Percentiles rank a stretch among this genome's conserved stretches.
These are phyloP conservation scores for Drosophila nigricruria DNA, from an alignment of 2,888 invertebrate genomes.

Conservation along the genomic window DNA sequence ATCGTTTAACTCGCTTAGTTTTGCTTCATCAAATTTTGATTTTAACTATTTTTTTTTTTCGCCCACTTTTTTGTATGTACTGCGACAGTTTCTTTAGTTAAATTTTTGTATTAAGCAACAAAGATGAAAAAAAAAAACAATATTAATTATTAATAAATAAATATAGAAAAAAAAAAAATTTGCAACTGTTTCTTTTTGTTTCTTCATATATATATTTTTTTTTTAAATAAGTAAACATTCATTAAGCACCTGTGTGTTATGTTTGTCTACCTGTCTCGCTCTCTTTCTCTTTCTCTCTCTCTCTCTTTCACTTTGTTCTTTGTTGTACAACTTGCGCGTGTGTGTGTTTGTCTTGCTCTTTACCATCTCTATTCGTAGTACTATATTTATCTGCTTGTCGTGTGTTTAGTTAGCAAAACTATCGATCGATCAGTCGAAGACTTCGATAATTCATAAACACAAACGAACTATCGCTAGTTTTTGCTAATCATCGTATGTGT, in stretches of 20 bases:
- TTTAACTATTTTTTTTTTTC: constrained; percentile 37
- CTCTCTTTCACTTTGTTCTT: constrained; percentile 17
- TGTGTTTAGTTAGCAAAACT: constrained; percentile 12
- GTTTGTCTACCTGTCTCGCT: constrained; percentile 21
- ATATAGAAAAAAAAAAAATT: constrained; percentile 42
- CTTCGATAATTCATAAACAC: no score
- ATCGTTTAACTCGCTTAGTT: constrained; percentile 36
- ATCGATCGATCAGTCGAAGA: no score
- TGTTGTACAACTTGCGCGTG: background rate
- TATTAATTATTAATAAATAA: constrained; percentile 52
- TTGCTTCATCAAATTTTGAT: constrained; percentile 27
- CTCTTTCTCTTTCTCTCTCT: constrained; percentile 25
- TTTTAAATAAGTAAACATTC: background rate
- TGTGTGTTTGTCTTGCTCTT: constrained; percentile 6
- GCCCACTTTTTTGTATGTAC: constrained; percentile 50
- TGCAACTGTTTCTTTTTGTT: constrained; percentile 40
- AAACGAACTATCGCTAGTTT: background rate
- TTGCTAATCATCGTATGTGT: background rate
- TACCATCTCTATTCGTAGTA: constrained; percentile 11
- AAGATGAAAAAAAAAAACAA: constrained; percentile 29
- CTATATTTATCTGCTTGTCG: constrained; percentile 36
- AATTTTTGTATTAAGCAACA: constrained; percentile 67
- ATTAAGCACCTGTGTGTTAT: constrained; percentile 5
- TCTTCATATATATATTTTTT: constrained; percentile 4
- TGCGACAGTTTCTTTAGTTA: constrained; percentile 63